Evolutionary conservation across 2,113 vertebrate species (phyloP).

Genomic region (Syrrhaptes paradoxus): DNA sequence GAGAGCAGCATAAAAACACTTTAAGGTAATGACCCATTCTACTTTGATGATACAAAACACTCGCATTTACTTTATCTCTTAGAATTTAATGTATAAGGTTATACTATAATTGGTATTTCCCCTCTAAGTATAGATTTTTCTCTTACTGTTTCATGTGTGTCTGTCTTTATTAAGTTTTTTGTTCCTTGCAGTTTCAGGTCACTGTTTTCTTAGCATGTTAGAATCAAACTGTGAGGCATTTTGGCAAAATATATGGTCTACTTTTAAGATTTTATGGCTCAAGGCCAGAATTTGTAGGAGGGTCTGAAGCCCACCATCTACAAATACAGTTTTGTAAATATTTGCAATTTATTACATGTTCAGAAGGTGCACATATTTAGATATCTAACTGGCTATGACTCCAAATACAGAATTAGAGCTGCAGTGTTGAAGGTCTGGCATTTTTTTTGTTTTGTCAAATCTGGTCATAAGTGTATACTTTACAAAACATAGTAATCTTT

Average conservation of each 20-base stretch:
- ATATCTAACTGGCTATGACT: background rate
- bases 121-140: background rate
- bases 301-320: background rate
- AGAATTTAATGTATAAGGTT: background rate
- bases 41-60: background rate
- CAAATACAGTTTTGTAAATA: background rate
- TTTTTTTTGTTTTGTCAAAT: background rate
- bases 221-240: background rate
- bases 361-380: background rate
- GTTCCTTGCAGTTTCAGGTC: background rate
- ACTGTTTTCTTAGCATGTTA: background rate
- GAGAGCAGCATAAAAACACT: background rate
- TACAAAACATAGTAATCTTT: background rate
- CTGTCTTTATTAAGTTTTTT: background rate
- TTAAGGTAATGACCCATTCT: background rate
- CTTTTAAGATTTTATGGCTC: background rate
- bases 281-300: background rate
- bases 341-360: background rate
- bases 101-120: background rate
- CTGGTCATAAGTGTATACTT: background rate
- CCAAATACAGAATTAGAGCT: background rate
- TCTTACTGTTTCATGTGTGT: background rate
- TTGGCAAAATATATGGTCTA: background rate
- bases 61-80: background rate
- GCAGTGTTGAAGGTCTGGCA: background rate